Evolutionary conservation across 2,797 vertebrate genomes (phyloP).

Genomic region (Uromys caudimaculatus): DNA sequence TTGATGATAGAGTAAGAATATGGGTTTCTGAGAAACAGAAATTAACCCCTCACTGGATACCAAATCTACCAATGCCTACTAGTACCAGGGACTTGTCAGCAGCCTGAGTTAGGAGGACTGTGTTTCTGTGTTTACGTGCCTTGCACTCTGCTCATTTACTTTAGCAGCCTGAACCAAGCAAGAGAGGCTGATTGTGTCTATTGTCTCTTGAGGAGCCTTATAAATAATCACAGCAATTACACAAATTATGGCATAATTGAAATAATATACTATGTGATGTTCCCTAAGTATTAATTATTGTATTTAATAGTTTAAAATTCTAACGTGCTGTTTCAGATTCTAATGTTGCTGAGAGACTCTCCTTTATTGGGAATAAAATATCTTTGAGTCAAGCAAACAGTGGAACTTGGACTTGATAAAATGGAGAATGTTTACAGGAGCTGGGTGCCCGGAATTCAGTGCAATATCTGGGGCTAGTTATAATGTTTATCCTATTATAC

Average conservation of each 20-base stretch:
- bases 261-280: neutral
- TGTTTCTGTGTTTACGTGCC: neutral
- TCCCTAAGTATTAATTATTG: slow-evolving; percentile 34
- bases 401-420: slow-evolving; percentile 4
- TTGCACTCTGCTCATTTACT: neutral
- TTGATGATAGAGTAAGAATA: neutral
- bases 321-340: neutral
- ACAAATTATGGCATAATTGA: neutral
- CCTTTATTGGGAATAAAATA: slow-evolving; percentile 15
- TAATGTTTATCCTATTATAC: neutral
- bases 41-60: neutral
- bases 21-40: neutral
- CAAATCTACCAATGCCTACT: neutral
- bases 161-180: neutral
- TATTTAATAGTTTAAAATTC: slow-evolving; percentile 49
- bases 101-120: neutral
- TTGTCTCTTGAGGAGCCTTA: slow-evolving; percentile 19
- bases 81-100: neutral
- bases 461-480: neutral
- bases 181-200: slow-evolving; percentile 1
- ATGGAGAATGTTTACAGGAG: neutral
- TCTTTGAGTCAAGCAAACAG: neutral
- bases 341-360: slow-evolving; percentile 6
- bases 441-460: neutral
- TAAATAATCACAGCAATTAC: slow-evolving; percentile 9